phyloP scores from a whole-genome alignment of 2,113 vertebrate species.

The Mellivora capensis region DNA sequence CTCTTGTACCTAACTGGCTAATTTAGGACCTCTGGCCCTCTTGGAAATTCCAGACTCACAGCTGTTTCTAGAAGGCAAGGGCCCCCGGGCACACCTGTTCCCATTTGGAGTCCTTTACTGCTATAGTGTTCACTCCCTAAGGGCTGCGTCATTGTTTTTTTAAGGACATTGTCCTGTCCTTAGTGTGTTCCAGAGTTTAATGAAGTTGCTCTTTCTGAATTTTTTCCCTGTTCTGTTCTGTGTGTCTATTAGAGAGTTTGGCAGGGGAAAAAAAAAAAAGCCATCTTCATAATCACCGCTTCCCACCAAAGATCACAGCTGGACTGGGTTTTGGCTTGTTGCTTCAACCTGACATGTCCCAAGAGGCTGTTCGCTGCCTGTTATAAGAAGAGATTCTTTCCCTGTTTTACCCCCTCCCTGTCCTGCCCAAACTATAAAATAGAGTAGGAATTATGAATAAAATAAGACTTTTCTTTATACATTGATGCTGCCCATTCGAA shows the following conservation, averaged over 20 bases:
- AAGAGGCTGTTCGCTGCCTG: not conserved
- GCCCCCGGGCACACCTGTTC: not conserved
- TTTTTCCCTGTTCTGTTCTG: not conserved
- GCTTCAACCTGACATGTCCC: not conserved
- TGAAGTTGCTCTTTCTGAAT: not conserved
- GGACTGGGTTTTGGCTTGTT: not conserved
- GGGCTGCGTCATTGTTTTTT: not conserved
- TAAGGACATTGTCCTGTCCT: not conserved
- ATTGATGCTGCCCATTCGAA: not conserved
- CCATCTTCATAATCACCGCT: not conserved
- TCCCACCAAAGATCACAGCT: not conserved
- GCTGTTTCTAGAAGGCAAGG: not conserved
- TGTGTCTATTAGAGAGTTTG: not conserved
- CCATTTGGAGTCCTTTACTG: not conserved
- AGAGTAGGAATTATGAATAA: not conserved
- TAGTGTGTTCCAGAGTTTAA: not conserved
- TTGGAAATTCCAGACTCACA: not conserved
- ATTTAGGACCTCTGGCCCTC: not conserved
- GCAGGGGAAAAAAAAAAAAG: not conserved
- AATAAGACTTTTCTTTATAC: not conserved
- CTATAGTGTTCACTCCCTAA: not conserved
- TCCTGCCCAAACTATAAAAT: not conserved
- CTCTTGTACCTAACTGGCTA: not conserved
- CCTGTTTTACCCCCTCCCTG: fast-evolving
- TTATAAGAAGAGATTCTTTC: fast-evolving